Conservation (phyloP, 2,113 vertebrate species). For the Prolemur simus region DNA sequence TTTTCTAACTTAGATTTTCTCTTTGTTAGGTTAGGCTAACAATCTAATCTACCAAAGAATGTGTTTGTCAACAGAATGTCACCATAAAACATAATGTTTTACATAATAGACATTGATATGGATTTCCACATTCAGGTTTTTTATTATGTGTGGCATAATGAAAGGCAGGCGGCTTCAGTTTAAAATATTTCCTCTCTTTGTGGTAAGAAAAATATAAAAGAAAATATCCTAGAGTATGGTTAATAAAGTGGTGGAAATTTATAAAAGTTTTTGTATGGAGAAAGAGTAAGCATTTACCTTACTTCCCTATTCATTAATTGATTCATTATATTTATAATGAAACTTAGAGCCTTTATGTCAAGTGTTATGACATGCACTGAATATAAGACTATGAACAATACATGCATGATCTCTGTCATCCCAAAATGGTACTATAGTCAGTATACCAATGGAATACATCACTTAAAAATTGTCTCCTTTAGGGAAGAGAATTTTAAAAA, state of each 20-base stretch:
- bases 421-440: not conserved
- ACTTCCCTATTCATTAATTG: not conserved
- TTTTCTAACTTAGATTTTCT: not conserved
- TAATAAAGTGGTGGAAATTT: not conserved
- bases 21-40: not conserved
- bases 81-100: not conserved
- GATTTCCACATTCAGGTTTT: not conserved
- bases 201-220: not conserved
- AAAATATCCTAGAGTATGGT: not conserved
- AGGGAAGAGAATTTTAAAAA: not conserved
- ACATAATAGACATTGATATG: not conserved
- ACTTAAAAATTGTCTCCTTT: not conserved
- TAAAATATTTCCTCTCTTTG: not conserved
- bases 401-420: not conserved
- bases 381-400: not conserved
- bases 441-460: not conserved
- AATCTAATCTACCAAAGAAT: not conserved
- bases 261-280: not conserved
- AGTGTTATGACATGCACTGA: not conserved
- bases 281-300: not conserved
- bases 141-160: not conserved
- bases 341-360: not conserved
- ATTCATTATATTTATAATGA: not conserved
- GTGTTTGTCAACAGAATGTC: not conserved
- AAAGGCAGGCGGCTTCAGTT: not conserved